Evolutionary conservation across 2,888 invertebrate genomes (phyloP).

Genomic region (Helicoverpa assulta): DNA sequence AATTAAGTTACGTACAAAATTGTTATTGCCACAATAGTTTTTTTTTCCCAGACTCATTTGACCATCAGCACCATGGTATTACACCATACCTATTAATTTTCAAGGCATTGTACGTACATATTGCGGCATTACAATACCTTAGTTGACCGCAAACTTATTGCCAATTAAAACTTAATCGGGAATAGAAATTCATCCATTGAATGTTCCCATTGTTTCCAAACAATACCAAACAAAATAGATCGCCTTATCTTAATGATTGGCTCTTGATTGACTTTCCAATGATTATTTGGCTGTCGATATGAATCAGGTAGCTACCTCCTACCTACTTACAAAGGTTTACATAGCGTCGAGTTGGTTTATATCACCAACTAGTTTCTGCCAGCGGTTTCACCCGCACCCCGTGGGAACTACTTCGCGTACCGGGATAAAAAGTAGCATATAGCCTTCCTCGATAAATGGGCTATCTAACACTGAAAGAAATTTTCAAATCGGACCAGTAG

Average conservation of each 20-base stretch:
- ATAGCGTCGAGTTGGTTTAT: too few species aligned
- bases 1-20: background rate
- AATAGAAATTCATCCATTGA: conserved; percentile 46
- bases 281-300: conserved; percentile 28
- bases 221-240: conserved; percentile 41
- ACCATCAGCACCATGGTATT: conserved; percentile 7
- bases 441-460: too few species aligned
- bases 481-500: too few species aligned
- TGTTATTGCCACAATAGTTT: background rate
- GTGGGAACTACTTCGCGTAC: too few species aligned
- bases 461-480: too few species aligned
- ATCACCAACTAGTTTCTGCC: too few species aligned
- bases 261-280: conserved; percentile 56
- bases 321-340: too few species aligned
- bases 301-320: too few species aligned
- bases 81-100: conserved; percentile 20
- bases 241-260: conserved; percentile 41
- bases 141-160: conserved; percentile 47
- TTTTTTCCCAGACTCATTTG: conserved; percentile 14
- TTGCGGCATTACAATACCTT: conserved; percentile 15
- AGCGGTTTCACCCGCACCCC: too few species aligned
- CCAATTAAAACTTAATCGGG: conserved; percentile 57
- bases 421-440: too few species aligned
- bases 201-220: conserved; percentile 52
- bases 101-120: conserved; percentile 43